Evolutionary conservation across 2,113 vertebrate species (phyloP).

Genomic region (Limanda limanda): DNA sequence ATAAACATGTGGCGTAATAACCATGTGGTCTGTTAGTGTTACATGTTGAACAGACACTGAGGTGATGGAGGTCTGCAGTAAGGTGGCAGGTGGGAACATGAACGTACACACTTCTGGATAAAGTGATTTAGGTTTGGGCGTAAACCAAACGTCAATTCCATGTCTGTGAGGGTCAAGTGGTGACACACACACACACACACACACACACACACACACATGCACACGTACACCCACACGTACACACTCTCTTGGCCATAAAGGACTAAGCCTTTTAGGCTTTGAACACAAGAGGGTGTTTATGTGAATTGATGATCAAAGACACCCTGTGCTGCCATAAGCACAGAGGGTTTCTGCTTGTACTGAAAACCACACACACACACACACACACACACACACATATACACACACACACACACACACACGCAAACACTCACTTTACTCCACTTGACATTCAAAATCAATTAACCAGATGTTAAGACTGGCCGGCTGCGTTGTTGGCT

Average conservation of each 20-base stretch:
- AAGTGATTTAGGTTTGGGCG: too few relatives aligned
- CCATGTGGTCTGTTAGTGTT: too few relatives aligned
- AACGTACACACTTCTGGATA: too few relatives aligned
- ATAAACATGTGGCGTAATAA: too few relatives aligned
- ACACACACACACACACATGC: background rate
- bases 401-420: slow-evolving; percentile 35
- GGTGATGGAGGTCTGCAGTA: too few relatives aligned
- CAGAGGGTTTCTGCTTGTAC: slow-evolving; percentile 57
- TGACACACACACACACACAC: slow-evolving; percentile 2
- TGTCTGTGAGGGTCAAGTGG: slow-evolving; percentile 39
- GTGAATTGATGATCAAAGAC: slow-evolving; percentile 80
- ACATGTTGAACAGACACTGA: too few relatives aligned
- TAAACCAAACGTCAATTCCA: too few relatives aligned
- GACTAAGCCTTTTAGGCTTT: slow-evolving; percentile 71
- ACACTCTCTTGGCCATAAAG: slow-evolving; percentile 51
- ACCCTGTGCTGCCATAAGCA: slow-evolving; percentile 58
- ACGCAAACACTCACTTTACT: slow-evolving; percentile 49
- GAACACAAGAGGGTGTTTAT: slow-evolving; percentile 79
- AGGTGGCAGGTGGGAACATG: too few relatives aligned
- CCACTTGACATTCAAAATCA: slow-evolving; percentile 76
- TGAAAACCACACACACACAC: slow-evolving; percentile 28
- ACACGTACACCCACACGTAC: slow-evolving; percentile 4
- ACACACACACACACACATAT: slow-evolving; percentile 40
- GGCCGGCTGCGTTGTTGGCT: slow-evolving; percentile 57
- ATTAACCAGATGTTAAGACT: slow-evolving; percentile 78